These are phyloP conservation scores for Stenodera caucasica DNA, from an alignment of 2,888 invertebrate species.

Conservation along the genomic window DNA sequence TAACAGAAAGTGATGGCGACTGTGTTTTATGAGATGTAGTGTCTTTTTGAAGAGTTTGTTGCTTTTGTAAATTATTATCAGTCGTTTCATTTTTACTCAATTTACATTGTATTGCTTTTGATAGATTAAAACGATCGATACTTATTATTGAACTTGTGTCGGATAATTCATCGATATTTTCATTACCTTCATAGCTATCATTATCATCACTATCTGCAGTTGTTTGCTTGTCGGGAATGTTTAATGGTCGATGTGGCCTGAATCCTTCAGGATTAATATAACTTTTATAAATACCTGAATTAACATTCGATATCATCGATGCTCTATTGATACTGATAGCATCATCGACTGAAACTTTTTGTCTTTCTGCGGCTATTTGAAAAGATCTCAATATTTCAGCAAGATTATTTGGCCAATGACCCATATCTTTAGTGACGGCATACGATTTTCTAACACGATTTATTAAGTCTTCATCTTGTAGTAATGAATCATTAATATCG, in stretches of 20 bases:
- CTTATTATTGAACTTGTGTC: too few relatives aligned
- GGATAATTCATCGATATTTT: too few relatives aligned
- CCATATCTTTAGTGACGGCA: neutral
- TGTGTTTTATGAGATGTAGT: neutral
- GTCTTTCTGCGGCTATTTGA: neutral
- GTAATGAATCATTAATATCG: too few relatives aligned
- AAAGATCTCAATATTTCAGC: neutral
- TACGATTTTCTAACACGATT: neutral
- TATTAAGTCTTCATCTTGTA: neutral
- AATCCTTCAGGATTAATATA: neutral
- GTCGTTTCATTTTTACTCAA: neutral
- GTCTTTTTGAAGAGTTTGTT: neutral
- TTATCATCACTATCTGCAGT: too few relatives aligned
- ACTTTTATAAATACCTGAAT: neutral
- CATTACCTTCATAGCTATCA: too few relatives aligned
- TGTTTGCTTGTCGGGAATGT: too few relatives aligned
- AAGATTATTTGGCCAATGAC: neutral
- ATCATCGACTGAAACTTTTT: conserved; percentile 1
- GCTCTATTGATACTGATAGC: neutral
- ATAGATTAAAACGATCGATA: neutral
- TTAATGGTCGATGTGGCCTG: neutral
- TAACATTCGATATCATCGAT: neutral
- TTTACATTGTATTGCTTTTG: neutral
- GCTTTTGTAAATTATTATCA: neutral
- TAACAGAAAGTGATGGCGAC: too few relatives aligned